Evolutionary conservation across 2,888 invertebrate genomes (phyloP).

Genomic region (Electrophaes corylata): DNA sequence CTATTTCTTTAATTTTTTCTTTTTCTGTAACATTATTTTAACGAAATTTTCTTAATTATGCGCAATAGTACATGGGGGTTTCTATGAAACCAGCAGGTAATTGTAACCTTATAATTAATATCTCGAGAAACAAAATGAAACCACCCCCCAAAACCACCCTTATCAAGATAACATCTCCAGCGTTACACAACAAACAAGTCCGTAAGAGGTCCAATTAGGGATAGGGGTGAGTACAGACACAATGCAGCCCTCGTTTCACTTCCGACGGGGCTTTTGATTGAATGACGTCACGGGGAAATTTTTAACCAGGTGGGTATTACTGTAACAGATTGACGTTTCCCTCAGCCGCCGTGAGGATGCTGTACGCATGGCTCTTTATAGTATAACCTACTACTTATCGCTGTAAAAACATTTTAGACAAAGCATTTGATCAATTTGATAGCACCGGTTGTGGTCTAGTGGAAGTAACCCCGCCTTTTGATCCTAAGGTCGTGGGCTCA

Average conservation of each 20-base stretch:
- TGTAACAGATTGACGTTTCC: background rate
- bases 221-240: conserved; percentile 19
- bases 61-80: too few relatives aligned
- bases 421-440: too few relatives aligned
- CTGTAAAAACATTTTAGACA: too few relatives aligned
- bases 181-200: conserved; percentile 17
- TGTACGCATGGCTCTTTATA: too few relatives aligned
- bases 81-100: too few relatives aligned
- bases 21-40: too few relatives aligned
- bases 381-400: too few relatives aligned
- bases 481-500: too few relatives aligned
- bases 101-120: background rate
- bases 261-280: conserved; percentile 20
- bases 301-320: background rate
- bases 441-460: too few relatives aligned
- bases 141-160: background rate
- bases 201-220: conserved; percentile 34
- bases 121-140: background rate
- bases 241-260: conserved; percentile 14
- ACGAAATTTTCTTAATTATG: too few relatives aligned
- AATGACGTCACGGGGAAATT: conserved; percentile 22
- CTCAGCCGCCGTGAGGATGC: background rate
- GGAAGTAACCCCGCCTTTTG: too few relatives aligned
- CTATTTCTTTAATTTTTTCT: too few relatives aligned
- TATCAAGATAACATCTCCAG: conserved; percentile 6